These are phyloP conservation scores for Antennarius striatus DNA, from an alignment of 2,113 vertebrate genomes.

Conservation along the genomic window DNA sequence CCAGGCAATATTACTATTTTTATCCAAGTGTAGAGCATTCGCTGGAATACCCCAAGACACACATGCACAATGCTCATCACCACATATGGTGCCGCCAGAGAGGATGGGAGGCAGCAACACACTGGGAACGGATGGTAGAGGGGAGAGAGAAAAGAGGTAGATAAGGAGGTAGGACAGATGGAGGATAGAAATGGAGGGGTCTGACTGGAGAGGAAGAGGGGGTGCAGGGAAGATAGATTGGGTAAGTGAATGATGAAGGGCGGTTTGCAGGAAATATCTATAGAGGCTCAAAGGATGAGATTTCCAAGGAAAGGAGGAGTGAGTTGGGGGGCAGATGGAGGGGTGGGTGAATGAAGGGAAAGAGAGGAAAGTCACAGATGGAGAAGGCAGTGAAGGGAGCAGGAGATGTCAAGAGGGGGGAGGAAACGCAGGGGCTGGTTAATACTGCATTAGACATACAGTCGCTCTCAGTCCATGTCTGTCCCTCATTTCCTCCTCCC, in stretches of 20 bases:
- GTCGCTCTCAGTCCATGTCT: slow-evolving; percentile 52
- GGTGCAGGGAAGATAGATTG: slow-evolving; percentile 9
- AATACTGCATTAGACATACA: slow-evolving; percentile 70
- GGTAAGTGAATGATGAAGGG: slow-evolving; percentile 16
- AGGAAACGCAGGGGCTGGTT: slow-evolving; percentile 59
- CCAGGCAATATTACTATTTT: slow-evolving; percentile 72
- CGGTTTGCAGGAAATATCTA: slow-evolving; percentile 17
- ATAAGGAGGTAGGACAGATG: slow-evolving; percentile 32
- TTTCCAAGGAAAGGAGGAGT: slow-evolving; percentile 14
- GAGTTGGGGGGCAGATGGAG: slow-evolving; percentile 51
- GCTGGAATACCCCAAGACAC: slow-evolving; percentile 51
- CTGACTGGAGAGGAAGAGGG: neutral
- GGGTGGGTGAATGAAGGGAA: slow-evolving; percentile 38
- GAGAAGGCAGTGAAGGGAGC: slow-evolving; percentile 27
- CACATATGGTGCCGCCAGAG: slow-evolving; percentile 64
- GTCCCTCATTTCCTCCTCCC: slow-evolving; percentile 50
- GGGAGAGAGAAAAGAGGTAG: slow-evolving; percentile 32
- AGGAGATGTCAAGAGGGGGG: slow-evolving; percentile 46
- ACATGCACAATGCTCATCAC: slow-evolving; percentile 35
- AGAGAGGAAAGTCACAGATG: slow-evolving; percentile 19
- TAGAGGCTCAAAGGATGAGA: slow-evolving; percentile 34
- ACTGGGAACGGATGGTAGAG: slow-evolving; percentile 26
- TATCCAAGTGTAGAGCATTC: slow-evolving; percentile 61
- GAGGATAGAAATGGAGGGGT: slow-evolving; percentile 22
- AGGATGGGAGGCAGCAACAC: slow-evolving; percentile 51